These are phyloP conservation scores for Synanthedon vespiformis DNA, from an alignment of 2,888 invertebrate genomes.

Conservation along the genomic window DNA sequence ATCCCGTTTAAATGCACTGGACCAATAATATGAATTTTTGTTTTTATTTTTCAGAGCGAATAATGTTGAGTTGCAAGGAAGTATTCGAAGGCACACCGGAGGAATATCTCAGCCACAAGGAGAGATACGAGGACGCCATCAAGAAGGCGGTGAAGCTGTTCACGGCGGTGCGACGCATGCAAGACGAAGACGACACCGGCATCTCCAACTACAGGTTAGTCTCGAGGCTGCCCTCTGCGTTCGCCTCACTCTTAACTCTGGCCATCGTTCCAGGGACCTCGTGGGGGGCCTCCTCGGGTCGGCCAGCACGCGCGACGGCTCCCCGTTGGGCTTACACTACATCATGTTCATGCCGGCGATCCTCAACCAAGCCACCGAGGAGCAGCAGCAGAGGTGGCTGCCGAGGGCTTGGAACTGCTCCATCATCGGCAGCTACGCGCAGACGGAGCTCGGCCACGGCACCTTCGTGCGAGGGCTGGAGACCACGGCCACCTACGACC, in stretches of 20 bases:
- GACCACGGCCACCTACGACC: slow-evolving; percentile 93
- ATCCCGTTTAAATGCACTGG: too few relatives aligned
- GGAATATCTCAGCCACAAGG: slow-evolving; percentile 84
- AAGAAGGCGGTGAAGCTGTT: slow-evolving; percentile 76
- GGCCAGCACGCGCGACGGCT: slow-evolving; percentile 74
- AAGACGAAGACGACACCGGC: slow-evolving; percentile 73
- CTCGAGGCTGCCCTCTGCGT: neutral
- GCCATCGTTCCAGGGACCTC: slow-evolving; percentile 46
- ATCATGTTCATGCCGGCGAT: slow-evolving; percentile 93
- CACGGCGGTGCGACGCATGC: slow-evolving; percentile 73
- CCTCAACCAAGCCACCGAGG: slow-evolving; percentile 85
- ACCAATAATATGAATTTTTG: too few relatives aligned
- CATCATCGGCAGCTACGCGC: slow-evolving; percentile 94
- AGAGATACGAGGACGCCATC: slow-evolving; percentile 81
- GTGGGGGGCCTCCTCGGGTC: slow-evolving; percentile 73
- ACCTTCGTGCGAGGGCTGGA: slow-evolving; percentile 93
- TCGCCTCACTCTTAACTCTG: neutral
- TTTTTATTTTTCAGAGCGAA: slow-evolving; percentile 26
- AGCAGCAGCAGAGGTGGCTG: slow-evolving; percentile 90
- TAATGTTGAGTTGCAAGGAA: slow-evolving; percentile 62
- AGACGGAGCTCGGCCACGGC: slow-evolving; percentile 95
- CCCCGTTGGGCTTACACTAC: slow-evolving; percentile 81
- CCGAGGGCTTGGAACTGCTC: slow-evolving; percentile 81
- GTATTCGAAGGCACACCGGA: slow-evolving; percentile 73
- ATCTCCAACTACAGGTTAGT: slow-evolving; percentile 79